These are phyloP conservation scores for Cerastis rubricosa DNA, from an alignment of 2,888 invertebrate genomes.

Conservation along the genomic window DNA sequence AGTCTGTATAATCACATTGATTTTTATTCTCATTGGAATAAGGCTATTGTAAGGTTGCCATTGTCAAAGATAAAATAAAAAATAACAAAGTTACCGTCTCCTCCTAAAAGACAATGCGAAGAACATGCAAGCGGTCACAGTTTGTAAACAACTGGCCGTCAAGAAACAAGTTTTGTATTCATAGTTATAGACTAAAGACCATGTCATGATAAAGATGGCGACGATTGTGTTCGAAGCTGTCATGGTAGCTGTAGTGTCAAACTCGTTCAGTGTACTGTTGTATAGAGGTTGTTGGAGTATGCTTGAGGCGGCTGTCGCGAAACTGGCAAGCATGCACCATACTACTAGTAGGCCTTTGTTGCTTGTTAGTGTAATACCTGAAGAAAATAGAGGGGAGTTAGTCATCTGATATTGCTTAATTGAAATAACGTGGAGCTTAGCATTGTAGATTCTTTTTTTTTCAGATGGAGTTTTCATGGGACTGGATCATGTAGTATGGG, in stretches of 20 bases:
- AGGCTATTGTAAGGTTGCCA: neutral
- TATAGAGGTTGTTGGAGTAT: constrained; percentile 85
- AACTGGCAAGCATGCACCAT: constrained; percentile 86
- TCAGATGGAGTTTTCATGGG: neutral
- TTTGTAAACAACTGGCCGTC: constrained; percentile 82
- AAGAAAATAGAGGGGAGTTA: constrained; percentile 42
- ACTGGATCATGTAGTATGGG: neutral
- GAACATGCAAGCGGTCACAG: constrained; percentile 80
- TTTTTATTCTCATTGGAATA: neutral
- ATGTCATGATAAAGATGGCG: constrained; percentile 81
- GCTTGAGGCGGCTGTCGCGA: constrained; percentile 82
- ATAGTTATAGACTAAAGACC: constrained; percentile 82
- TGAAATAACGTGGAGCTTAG: neutral
- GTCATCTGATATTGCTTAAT: neutral
- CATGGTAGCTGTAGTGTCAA: constrained; percentile 86
- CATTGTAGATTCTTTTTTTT: neutral
- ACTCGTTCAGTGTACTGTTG: constrained; percentile 85
- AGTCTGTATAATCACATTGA: neutral
- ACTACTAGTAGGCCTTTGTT: constrained; percentile 83
- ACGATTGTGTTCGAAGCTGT: constrained; percentile 84
- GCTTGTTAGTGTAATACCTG: constrained; percentile 83
- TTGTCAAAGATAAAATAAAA: neutral
- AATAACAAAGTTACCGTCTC: constrained; percentile 71
- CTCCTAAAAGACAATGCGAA: constrained; percentile 83
- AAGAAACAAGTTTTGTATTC: constrained; percentile 84